Base-by-base conservation (phyloP, 2,888 invertebrate genomes). In the Theristus sp. region DNA sequence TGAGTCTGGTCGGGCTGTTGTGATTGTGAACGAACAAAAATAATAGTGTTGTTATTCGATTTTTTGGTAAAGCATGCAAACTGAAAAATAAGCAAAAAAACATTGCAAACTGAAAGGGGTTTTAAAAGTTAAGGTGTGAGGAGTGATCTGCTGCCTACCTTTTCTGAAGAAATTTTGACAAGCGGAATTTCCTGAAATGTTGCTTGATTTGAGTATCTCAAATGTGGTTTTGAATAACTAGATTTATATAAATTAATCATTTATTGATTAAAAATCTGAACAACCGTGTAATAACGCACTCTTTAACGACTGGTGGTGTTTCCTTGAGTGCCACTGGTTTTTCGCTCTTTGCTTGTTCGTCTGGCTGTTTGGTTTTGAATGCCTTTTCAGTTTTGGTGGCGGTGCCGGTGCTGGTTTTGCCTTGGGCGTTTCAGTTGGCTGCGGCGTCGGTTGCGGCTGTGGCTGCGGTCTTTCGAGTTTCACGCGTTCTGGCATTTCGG, bases 221-320 rank as follows among this genome's bases (percentile, higher is more conserved):
- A n/a, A n/a, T n/a, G n/a, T n/a, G n/a, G n/a, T n/a, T n/a, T n/a
- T n/a, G 53, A 10, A 24, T 53, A 53, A 10, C 26, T 56, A 65
- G 65, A 13, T 67, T 68, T 53, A 17, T 64, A 57, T 6, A 60
- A 49, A 2, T 26, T 22, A 20, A 53, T 64, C 58, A 56, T 24
- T 28, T 28, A 25, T 57, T 10, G 24, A n/a, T 38, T 27, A 26
- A 38, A 53, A 26, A 60, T 57, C 13, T 26, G 25, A 27, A 61
- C 20, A 30, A 52, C 26, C 20, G 28, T 47, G 1, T 27, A 13
- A 20, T 53, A 59, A 57, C 10, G 38, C 38, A 69, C 64, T 66
- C 63, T 60, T 71, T 71, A 58, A 67, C 67, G 31, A 68, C 67
- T 28, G 65, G 66, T 29, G 68, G 69, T 1, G 71, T 67, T 57